phyloP scores from a whole-genome alignment of 2,113 vertebrate species.

The Chaenogobius annularis region DNA sequence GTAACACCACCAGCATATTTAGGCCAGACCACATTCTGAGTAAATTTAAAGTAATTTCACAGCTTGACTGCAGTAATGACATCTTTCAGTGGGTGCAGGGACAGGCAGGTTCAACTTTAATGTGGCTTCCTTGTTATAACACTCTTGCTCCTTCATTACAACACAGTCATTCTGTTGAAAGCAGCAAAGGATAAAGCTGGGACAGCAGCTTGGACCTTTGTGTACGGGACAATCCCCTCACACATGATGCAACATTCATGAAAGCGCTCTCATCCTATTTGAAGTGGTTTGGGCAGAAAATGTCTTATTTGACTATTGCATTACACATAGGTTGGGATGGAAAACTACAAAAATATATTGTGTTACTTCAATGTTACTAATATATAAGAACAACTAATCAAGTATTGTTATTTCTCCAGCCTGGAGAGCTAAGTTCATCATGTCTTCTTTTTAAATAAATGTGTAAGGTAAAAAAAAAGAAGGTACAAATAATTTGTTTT shows the following conservation, averaged over 20 bases:
- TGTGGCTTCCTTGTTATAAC: background rate
- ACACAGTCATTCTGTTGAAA: constrained; percentile 1
- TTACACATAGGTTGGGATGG: background rate
- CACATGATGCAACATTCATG: constrained; percentile 29
- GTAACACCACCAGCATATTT: background rate
- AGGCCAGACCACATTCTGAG: background rate
- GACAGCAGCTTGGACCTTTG: constrained; percentile 2
- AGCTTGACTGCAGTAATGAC: constrained; percentile 3
- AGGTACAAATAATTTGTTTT: too few species aligned
- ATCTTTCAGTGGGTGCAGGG: background rate
- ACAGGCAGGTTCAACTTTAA: background rate
- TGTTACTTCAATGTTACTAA: background rate
- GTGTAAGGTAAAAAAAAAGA: too few species aligned
- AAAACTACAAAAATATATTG: background rate
- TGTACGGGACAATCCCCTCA: constrained; percentile 24
- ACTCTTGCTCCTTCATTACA: constrained; percentile 6
- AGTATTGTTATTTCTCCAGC: background rate
- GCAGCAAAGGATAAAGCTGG: constrained; percentile 8
- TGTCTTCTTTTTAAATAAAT: too few species aligned
- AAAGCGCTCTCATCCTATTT: constrained; percentile 18
- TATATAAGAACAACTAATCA: background rate
- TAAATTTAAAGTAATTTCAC: constrained; percentile 11
- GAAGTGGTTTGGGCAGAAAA: constrained; percentile 1
- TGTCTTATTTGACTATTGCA: background rate
- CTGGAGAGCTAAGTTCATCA: too few species aligned